These are phyloP conservation scores for Mizuhopecten yessoensis DNA, from an alignment of 1,140 invertebrate genomes.

Conservation along the genomic window DNA sequence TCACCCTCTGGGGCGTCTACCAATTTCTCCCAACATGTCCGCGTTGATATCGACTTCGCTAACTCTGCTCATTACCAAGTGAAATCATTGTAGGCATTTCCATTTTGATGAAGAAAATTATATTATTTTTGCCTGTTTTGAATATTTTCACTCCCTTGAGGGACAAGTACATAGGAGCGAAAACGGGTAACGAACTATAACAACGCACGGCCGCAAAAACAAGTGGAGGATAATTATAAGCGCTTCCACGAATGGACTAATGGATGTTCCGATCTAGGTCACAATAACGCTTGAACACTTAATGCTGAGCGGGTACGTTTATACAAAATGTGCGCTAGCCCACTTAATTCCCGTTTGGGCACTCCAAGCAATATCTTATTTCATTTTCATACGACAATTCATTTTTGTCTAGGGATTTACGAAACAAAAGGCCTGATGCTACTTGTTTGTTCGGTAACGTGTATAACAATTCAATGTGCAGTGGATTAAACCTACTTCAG, in stretches of 20 bases:
- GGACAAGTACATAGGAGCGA: not conserved
- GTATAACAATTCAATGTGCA: no score
- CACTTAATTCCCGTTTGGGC: not conserved
- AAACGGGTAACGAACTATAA: not conserved
- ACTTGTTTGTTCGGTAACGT: no score
- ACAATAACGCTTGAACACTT: not conserved
- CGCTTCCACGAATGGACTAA: not conserved
- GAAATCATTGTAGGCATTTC: not conserved
- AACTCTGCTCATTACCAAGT: not conserved
- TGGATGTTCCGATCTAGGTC: not conserved
- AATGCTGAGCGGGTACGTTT: not conserved
- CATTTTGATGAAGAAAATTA: not conserved
- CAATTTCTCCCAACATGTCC: not conserved
- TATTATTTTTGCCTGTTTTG: not conserved
- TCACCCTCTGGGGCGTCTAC: not conserved
- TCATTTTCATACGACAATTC: not conserved
- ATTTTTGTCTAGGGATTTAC: no score
- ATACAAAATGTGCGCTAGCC: not conserved
- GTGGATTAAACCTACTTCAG: no score
- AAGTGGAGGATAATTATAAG: not conserved
- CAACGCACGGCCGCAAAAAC: not conserved
- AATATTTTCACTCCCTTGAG: slow-evolving; percentile 10
- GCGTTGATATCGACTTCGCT: not conserved
- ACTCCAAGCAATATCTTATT: not conserved
- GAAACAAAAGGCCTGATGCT: no score